Percentiles rank a stretch among this genome's conserved stretches.
Conservation (phyloP, 2,888 invertebrate genomes). For the Ochropacha duplaris region DNA sequence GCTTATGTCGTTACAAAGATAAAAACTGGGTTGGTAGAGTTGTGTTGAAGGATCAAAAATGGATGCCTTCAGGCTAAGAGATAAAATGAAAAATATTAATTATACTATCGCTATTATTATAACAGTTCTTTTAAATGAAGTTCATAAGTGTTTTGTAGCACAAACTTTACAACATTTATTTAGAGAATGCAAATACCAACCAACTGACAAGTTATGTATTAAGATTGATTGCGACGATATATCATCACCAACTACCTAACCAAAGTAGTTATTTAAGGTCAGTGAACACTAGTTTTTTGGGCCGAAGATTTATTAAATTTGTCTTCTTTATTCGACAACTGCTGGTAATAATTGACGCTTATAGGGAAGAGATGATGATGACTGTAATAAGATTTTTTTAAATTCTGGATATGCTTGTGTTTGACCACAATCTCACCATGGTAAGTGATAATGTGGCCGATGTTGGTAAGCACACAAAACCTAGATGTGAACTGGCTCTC, state of each 20-base stretch:
- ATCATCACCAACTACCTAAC: background rate
- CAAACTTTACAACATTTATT: background rate
- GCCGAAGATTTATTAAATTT: background rate
- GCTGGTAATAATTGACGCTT: background rate
- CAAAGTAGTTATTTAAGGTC: background rate
- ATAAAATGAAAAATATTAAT: too few relatives aligned
- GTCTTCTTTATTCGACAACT: background rate
- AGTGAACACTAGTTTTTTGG: background rate
- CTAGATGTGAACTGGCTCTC: too few relatives aligned
- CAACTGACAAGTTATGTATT: background rate
- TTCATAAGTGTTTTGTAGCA: background rate
- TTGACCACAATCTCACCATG: too few relatives aligned
- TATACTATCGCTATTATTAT: too few relatives aligned
- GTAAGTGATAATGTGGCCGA: too few relatives aligned
- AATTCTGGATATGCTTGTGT: too few relatives aligned
- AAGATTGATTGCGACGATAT: background rate
- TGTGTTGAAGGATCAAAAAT: background rate
- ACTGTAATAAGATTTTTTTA: too few relatives aligned
- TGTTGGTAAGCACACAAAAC: too few relatives aligned
- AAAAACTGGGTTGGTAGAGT: background rate
- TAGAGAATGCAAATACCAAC: background rate
- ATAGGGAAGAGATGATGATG: too few relatives aligned
- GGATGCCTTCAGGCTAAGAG: background rate
- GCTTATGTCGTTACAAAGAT: background rate
- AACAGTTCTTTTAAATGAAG: background rate